Base-by-base conservation (phyloP, 2,888 invertebrate species). In the Synanthedon formicaeformis region DNA sequence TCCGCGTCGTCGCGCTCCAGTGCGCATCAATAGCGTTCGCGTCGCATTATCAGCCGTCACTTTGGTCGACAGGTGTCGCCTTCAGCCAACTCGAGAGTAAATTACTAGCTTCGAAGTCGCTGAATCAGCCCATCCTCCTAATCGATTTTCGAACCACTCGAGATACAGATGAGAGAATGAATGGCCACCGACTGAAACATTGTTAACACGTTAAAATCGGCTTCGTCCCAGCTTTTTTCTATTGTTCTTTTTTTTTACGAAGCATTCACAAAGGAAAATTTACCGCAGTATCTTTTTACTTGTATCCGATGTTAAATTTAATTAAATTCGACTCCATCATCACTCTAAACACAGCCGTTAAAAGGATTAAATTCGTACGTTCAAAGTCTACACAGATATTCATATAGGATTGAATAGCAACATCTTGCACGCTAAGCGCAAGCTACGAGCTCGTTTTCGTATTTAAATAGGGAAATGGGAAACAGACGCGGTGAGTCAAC, bases 391-490 rank as follows among this genome's bases (percentile, higher is more conserved):
- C 11, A 49, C 12, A 49, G 13, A 50, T 10, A 40, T 50, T 18
- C 34, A 40, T 14, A 50, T 69, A 76, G 70, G 67, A 74, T 67
- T 69, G 72, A 77, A 74, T 72, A 75, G 78, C 65, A 81, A 81
- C 79, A 82, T 85, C 79, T 78, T 82, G 80, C 79, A 81, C 78
- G 77, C 72, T 81, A 76, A 83, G 72, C 76, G 75, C 69, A 73
- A 75, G 71, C 76, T 75, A 66, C 73, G 73, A 79, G 84, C 81
- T 85, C 84, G 83, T 84, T 85, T 80, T 83, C 83, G 81, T 86
- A 85, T 86, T 85, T 86, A 85, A 86, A 87, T 86, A 85, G 81
- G 84, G 80, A 87, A 85, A 85, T 84, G 78, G 82, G 83, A 85
- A 84, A 83, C 85, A 84, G 81, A 80, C 75, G 77, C 83, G 77